phyloP scores from a whole-genome alignment of 2,888 invertebrate genomes.

The Chelonus formosanus region DNA sequence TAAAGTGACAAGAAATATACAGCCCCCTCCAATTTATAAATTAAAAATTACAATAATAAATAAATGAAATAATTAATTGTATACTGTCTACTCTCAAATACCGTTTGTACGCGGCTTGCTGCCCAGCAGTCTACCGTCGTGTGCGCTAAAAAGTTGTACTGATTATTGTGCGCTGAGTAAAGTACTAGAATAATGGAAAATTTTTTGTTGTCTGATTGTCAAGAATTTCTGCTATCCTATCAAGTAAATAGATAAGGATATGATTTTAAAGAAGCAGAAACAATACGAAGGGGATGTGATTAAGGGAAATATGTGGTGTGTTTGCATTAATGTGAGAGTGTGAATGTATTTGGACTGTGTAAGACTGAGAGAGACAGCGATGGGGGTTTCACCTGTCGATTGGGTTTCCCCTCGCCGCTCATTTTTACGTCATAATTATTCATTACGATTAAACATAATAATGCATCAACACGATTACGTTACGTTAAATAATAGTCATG shows the following conservation, averaged over 20 bases:
- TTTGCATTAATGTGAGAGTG: slow-evolving; percentile 33
- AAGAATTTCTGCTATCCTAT: not conserved
- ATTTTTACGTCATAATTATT: slow-evolving; percentile 59
- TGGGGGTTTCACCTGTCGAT: slow-evolving; percentile 52
- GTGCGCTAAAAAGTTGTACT: slow-evolving; percentile 37
- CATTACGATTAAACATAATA: slow-evolving; percentile 56
- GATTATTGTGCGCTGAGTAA: slow-evolving; percentile 13
- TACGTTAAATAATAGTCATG: slow-evolving; percentile 56
- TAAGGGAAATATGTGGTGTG: slow-evolving; percentile 25
- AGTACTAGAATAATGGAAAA: slow-evolving; percentile 21
- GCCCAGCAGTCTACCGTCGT: slow-evolving; percentile 56
- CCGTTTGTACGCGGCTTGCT: slow-evolving; percentile 52
- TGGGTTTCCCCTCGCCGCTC: slow-evolving; percentile 54
- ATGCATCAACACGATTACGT: slow-evolving; percentile 52
- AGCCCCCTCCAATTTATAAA: slow-evolving; percentile 42
- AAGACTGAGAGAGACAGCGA: slow-evolving; percentile 60
- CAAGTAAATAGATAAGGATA: too few species aligned
- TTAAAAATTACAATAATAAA: slow-evolving; percentile 57
- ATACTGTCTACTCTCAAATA: slow-evolving; percentile 47
- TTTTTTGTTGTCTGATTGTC: not conserved
- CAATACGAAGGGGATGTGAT: slow-evolving; percentile 17
- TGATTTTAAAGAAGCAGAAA: not conserved
- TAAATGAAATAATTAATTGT: slow-evolving; percentile 47
- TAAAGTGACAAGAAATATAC: slow-evolving; percentile 42
- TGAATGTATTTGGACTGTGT: slow-evolving; percentile 56